Base-by-base conservation (phyloP, 1,140 invertebrate species). In the Orchesella cincta region DNA sequence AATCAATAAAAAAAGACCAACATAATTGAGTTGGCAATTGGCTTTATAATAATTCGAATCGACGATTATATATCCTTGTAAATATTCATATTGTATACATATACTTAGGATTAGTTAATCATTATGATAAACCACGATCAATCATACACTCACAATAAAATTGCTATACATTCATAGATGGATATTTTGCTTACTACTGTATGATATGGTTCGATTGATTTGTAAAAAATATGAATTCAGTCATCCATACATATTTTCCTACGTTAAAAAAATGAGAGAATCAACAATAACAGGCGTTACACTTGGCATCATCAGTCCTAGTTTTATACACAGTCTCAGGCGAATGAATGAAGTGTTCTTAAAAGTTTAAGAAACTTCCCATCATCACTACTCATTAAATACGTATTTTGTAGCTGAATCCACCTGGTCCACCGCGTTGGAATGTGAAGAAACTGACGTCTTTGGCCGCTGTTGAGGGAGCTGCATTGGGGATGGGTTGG, bases 371-470 rank as follows among this genome's bases (percentile, higher is more conserved):
- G n/a, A n/a, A n/a, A n/a, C n/a, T n/a, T n/a, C n/a, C n/a, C n/a
- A 57, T n/a, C 54, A 14, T 57, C 54, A 46, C 39, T 46, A 8
- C 8, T 46, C 39, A 3, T 52, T 76, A 81, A 23, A 82, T 71
- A 36, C 57, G 75, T 34, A 82, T 82, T 73, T 82, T 82, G 78
- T 82, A 82, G 36, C 79, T 80, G 74, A 82, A 82, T 18, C 81
- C 81, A 73, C 81, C 81, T 54, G 79, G 79, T 31, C 81, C 81
- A 62, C 79, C 79, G 12, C 81, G 78, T 26, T 80, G 75, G 34
- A 82, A 82, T 12, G 79, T 62, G 46, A 79, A 82, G 76, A 77
- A 82, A 54, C 77, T 82, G 26, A 79, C 79, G 16, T 74, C 64
- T 33, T 54, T 72, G 39, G 51, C n/a, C 1, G 74, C 0, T 12